Evolutionary conservation across 2,888 invertebrate genomes (phyloP), one percentile per base, ranked within the genome.

Genomic region (Panopea generosa): DNA sequence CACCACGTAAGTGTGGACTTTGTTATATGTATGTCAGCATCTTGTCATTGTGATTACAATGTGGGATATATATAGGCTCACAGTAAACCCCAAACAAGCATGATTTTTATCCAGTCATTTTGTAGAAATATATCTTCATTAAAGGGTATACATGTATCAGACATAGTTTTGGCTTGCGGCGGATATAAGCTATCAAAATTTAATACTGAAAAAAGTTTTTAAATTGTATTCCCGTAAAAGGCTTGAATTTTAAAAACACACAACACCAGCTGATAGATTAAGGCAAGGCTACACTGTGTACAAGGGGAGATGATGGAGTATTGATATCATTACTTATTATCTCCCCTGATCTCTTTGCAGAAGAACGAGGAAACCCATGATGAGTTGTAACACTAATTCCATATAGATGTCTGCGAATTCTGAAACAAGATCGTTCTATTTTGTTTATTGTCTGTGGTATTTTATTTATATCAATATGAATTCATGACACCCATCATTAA

Each of bases 291-390:
- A 33, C 71, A 43, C 49, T 50, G 55, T n/a, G 73, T 75, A 62
- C 75, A 72, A 79, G 68, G 79, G 79, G 79, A 79, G 75, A 66
- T 68, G 72, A 79, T 71, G 27, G 16, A 33, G 47, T 16, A 33
- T 16, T 55, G 20, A n/a, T 20, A 18, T 53, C 53, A 67, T 11
- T 60, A 24, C 52, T 52, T 14, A 59, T 83, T 84, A 75, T 74
- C 82, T 82, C 83, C 84, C 77, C 71, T 83, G 66, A 56, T 85
- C 27, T 84, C 77, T 56, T 84, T 83, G 49, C 77, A 82, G 79
- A 33, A 33, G 11, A 61, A 65, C 33, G 78, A 77, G 22, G 82
- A 77, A 52, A 20, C 52, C 2, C 81, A 84, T 33, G 86, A 86
- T 40, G 86, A 86, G 59, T 86, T 86, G 79, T 84, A 86, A 86